These are phyloP conservation scores for Dendrophyllia cribrosa DNA, from an alignment of 64 coral and sea anemone species.

Conservation along the genomic window DNA sequence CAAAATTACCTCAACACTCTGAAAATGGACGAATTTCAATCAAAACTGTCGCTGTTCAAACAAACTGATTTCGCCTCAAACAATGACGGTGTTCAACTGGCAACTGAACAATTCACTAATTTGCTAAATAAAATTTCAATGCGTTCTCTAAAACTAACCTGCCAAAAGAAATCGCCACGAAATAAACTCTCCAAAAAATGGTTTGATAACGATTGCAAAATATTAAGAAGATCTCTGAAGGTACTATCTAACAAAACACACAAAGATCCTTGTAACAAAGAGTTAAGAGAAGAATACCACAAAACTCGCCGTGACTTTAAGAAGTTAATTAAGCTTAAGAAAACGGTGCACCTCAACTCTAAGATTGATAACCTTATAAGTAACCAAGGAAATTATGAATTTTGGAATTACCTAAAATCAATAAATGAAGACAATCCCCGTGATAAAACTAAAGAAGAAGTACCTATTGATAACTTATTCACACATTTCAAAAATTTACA, in stretches of 20 bases:
- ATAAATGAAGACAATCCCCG: not conserved
- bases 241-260: no score
- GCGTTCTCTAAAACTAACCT: not conserved
- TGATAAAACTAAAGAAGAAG: not conserved
- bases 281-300: no score
- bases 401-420: not conserved
- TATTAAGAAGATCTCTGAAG: no score
- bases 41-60: not conserved
- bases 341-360: not conserved
- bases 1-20: not conserved
- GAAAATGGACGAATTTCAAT: not conserved
- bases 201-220: no score
- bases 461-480: not conserved
- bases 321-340: no score
- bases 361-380: not conserved
- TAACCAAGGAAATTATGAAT: not conserved
- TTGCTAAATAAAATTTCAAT: not conserved
- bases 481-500: not conserved
- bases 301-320: no score
- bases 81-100: not conserved
- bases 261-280: no score
- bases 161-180: not conserved
- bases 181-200: no score
- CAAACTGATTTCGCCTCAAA: not conserved
- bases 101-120: not conserved